Evolutionary conservation across 2,888 invertebrate genomes (phyloP), one percentile per base, ranked within the genome.

Genomic region (Pyrgus malvae): DNA sequence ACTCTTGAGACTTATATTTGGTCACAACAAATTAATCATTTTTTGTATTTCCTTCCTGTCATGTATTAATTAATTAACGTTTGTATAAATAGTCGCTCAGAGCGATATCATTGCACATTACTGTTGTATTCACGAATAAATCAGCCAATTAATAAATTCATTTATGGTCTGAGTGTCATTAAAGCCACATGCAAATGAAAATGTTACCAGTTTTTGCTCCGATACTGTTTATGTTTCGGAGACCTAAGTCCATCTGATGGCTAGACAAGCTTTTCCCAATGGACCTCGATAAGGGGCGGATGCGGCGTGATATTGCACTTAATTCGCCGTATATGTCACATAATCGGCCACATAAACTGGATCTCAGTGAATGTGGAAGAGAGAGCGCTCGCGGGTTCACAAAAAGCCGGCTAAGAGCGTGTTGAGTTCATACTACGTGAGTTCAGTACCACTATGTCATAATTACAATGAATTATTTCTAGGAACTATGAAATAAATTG

Each of bases 341-440:
- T 63, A 62, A 64, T 71, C 64, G 69, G 59, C 65, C 72, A 71
- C 72, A 69, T 74, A 72, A 74, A 75, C 78, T 65, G 65, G 69
- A 69, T 68, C 65, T 68, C 65, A 58, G 66, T 66, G 70, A 72
- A 69, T 61, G 67, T 70, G 65, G 66, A 65, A 67, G 68, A 67
- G 66, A 68, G 67, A 66, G 61, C 58, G 48, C 57, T 51, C 50
- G 58, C 53, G 38, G 46, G 27, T 11, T 53, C 51, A 55, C 56
- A 74, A 82, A 83, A 80, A n/a, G n/a, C n/a, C n/a, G n/a, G n/a
- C n/a, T n/a, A n/a, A n/a, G n/a, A n/a, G n/a, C n/a, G n/a, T n/a
- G n/a, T n/a, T n/a, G n/a, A n/a, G n/a, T n/a, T n/a, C n/a, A n/a
- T n/a, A n/a, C n/a, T n/a, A n/a, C n/a, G n/a, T n/a, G n/a, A n/a